Percentiles rank a stretch among this genome's conserved stretches.
These are phyloP conservation scores for Montipora sp. DNA, from an alignment of 64 coral and sea anemone species.

Conservation along the genomic window DNA sequence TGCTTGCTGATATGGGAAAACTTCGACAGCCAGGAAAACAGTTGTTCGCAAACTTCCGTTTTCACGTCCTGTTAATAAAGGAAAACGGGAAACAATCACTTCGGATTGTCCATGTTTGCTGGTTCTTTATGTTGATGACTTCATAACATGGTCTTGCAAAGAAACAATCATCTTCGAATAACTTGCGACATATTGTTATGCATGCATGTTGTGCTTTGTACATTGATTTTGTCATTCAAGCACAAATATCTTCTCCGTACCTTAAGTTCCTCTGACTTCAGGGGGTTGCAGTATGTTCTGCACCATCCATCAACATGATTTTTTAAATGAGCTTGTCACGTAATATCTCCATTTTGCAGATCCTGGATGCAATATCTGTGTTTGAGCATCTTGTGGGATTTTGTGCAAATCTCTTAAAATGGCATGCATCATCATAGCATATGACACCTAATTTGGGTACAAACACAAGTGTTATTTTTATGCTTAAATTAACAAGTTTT, in stretches of 20 bases:
- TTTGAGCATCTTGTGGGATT: not conserved
- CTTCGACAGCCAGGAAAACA: conserved; percentile 54
- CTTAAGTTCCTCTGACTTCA: conserved; percentile 21
- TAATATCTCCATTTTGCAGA: conserved; percentile 8
- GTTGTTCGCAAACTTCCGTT: conserved; percentile 40
- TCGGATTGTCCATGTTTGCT: not conserved
- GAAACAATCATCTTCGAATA: not conserved
- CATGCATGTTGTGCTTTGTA: not conserved
- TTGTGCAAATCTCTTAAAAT: not conserved
- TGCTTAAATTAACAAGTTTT: too few relatives aligned
- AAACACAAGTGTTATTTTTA: too few relatives aligned
- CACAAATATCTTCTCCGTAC: not conserved
- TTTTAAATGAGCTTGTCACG: conserved; percentile 31
- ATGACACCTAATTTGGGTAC: not conserved
- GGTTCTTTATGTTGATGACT: not conserved
- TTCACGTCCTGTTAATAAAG: conserved; percentile 35
- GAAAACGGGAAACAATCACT: not conserved
- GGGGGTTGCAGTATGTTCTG: conserved; percentile 19
- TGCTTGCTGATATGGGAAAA: conserved; percentile 51
- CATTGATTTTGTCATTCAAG: not conserved
- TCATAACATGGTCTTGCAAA: not conserved
- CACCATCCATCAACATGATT: conserved; percentile 32
- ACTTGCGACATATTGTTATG: not conserved
- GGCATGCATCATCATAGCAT: not conserved
- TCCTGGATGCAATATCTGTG: not conserved